These are phyloP conservation scores for Melanotaenia trifasciata DNA, from an alignment of 2,797 vertebrate genomes.

Conservation along the genomic window DNA sequence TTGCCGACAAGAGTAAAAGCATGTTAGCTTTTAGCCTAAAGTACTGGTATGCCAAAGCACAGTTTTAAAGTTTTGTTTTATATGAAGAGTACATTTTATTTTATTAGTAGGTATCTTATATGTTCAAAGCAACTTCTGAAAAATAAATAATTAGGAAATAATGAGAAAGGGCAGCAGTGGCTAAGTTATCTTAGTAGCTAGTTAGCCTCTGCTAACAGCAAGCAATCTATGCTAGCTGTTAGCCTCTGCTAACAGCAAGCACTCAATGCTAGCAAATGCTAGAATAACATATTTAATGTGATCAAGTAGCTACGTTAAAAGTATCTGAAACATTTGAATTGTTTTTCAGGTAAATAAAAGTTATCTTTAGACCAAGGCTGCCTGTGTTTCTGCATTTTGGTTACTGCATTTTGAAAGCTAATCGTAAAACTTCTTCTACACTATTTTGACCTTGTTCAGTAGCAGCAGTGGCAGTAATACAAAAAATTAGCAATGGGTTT, in stretches of 20 bases:
- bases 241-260: not conserved
- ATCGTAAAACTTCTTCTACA: too few species aligned
- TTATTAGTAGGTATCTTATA: not conserved
- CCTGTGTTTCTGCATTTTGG: not conserved
- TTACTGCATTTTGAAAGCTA: not conserved
- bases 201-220: not conserved
- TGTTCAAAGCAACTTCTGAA: not conserved
- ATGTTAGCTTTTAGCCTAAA: constrained; percentile 12
- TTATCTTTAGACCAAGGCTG: not conserved
- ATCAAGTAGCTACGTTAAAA: not conserved
- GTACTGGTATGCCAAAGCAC: not conserved
- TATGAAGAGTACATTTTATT: not conserved
- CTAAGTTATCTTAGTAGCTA: not conserved
- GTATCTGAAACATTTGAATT: too few species aligned
- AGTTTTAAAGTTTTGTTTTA: not conserved
- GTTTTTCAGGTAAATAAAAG: not conserved
- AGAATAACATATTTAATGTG: not conserved
- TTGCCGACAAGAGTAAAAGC: not conserved
- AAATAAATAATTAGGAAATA: not conserved
- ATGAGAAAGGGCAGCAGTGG: not conserved
- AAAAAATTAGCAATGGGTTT: too few species aligned
- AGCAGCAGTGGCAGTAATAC: too few species aligned
- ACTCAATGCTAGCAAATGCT: not conserved
- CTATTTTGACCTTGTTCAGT: too few species aligned
- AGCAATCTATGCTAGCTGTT: not conserved